phyloP scores from a whole-genome alignment of 2,888 invertebrate genomes.

The Nasonovia ribisnigri region DNA sequence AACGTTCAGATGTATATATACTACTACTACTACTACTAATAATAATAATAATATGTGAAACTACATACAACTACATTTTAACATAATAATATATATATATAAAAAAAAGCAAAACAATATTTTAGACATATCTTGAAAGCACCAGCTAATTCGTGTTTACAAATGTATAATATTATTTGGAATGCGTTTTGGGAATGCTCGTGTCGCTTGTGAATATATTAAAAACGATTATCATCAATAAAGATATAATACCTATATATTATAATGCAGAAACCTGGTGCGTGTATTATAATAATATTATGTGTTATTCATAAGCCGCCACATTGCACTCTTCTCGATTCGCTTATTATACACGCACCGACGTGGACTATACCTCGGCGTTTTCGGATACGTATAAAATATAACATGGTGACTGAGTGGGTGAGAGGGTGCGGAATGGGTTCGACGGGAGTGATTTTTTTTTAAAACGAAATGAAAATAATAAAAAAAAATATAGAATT shows the following conservation, averaged over 20 bases:
- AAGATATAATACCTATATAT: neutral
- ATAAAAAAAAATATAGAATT: neutral
- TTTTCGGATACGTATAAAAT: neutral
- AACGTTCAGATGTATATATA: neutral
- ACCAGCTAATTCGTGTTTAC: neutral
- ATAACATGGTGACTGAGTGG: neutral
- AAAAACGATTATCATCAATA: neutral
- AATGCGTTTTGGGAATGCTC: neutral
- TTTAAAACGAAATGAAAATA: neutral
- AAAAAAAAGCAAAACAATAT: neutral
- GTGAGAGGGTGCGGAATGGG: neutral
- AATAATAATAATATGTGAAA: neutral
- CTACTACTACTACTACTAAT: too few relatives aligned
- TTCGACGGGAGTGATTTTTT: neutral
- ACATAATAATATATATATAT: neutral
- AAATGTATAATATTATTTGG: neutral
- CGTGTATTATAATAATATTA: neutral
- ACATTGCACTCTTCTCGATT: neutral
- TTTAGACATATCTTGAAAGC: neutral
- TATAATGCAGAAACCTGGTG: neutral
- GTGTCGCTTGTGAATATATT: neutral
- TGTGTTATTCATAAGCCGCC: neutral
- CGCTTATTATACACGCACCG: neutral
- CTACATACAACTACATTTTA: neutral
- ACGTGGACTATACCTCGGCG: neutral